Evolutionary conservation across 1,140 invertebrate species (phyloP).

Genomic region (Lepidostoma basale): DNA sequence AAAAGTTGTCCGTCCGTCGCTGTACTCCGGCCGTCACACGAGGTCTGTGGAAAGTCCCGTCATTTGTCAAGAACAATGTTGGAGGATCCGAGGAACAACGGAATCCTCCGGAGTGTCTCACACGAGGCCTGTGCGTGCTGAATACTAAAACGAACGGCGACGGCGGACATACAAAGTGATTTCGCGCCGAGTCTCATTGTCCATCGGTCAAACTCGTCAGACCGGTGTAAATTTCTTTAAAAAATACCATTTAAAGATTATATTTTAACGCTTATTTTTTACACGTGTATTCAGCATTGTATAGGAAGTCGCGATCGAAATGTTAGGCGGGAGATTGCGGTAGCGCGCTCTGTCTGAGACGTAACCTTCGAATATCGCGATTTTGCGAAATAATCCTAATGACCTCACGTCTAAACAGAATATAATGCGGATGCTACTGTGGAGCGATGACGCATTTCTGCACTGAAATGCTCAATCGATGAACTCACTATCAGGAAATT

Average conservation of each 20-base stretch:
- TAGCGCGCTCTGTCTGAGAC: no score
- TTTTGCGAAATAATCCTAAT: background rate
- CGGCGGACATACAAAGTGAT: slow-evolving; percentile 17
- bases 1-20: slow-evolving; percentile 18
- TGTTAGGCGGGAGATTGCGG: no score
- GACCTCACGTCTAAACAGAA: slow-evolving; percentile 14
- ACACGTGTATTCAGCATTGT: no score
- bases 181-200: slow-evolving; percentile 15
- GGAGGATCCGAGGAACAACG: slow-evolving; percentile 35
- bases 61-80: slow-evolving; percentile 24
- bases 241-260: no score
- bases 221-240: no score
- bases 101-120: slow-evolving; percentile 32
- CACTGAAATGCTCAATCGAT: background rate
- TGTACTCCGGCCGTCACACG: background rate
- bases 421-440: slow-evolving; percentile 3
- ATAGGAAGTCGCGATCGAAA: no score
- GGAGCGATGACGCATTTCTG: background rate
- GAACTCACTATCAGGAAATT: background rate
- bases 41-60: slow-evolving; percentile 29
- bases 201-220: background rate
- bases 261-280: no score
- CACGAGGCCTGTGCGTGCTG: slow-evolving; percentile 16
- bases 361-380: background rate
- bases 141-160: background rate